Conservation (phyloP, 2,888 invertebrate genomes). For the Nyleta sp. region DNA sequence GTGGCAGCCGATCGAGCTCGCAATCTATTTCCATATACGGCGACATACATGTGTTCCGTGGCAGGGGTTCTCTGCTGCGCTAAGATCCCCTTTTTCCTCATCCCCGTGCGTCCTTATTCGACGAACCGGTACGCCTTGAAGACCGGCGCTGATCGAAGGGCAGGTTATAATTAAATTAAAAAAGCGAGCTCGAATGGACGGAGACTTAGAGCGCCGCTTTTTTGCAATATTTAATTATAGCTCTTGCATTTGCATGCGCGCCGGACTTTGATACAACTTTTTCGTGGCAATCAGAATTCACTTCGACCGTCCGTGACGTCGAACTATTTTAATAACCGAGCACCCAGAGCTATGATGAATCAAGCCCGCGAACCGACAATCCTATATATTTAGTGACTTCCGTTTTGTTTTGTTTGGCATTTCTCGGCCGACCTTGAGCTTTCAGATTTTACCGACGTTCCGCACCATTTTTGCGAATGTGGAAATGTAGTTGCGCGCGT, state of each 20-base stretch:
- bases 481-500: too few relatives aligned
- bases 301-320: conserved; percentile 45
- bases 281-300: conserved; percentile 56
- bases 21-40: conserved; percentile 76
- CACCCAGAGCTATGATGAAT: conserved; percentile 42
- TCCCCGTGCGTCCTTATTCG: conserved; percentile 72
- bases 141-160: conserved; percentile 60
- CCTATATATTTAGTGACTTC: conserved; percentile 50
- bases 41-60: conserved; percentile 74
- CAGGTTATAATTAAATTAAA: conserved; percentile 66
- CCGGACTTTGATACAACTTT: conserved; percentile 44
- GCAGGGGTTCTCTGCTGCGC: conserved; percentile 73
- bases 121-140: conserved; percentile 69
- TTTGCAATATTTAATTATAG: conserved; percentile 65
- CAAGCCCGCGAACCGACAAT: conserved; percentile 26
- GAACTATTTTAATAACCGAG: conserved; percentile 63
- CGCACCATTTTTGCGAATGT: too few relatives aligned
- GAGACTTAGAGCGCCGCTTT: conserved; percentile 45
- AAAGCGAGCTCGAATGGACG: conserved; percentile 56
- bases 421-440: conserved; percentile 12
- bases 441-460: too few relatives aligned
- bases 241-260: conserved; percentile 55
- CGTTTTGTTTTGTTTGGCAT: conserved; percentile 25
- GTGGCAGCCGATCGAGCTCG: conserved; percentile 67
- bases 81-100: conserved; percentile 69